phyloP scores from a whole-genome alignment of 2,113 vertebrate genomes.

The Raphicerus campestris region DNA sequence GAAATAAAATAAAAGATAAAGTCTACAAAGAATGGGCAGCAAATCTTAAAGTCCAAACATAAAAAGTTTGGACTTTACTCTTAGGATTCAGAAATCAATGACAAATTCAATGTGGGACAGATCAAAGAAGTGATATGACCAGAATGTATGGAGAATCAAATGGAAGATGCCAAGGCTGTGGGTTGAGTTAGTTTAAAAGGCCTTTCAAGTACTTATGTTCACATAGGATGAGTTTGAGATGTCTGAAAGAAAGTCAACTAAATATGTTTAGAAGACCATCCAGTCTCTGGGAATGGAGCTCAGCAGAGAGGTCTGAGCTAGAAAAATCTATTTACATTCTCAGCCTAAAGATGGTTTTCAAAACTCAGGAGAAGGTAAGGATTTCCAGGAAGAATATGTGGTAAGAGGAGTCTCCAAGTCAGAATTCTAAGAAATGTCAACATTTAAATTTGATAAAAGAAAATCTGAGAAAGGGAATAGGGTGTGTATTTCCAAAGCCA shows the following conservation, averaged over 20 bases:
- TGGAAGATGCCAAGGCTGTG: not conserved
- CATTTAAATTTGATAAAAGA: not conserved
- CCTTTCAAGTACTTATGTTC: not conserved
- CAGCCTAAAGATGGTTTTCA: not conserved
- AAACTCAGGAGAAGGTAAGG: not conserved
- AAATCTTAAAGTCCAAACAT: not conserved
- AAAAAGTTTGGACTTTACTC: not conserved
- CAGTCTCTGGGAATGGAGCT: not conserved
- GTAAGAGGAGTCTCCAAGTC: not conserved
- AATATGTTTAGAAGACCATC: not conserved
- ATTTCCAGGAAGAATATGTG: not conserved
- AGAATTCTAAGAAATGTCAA: not conserved
- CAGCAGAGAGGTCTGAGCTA: not conserved
- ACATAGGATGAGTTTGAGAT: not conserved
- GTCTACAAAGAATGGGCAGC: not conserved
- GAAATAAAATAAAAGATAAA: not conserved
- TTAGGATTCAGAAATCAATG: not conserved
- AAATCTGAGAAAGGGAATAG: not conserved
- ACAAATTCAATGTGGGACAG: not conserved
- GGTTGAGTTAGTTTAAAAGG: not conserved
- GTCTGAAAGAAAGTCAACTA: not conserved
- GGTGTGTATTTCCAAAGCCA: not conserved
- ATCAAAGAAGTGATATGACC: not conserved
- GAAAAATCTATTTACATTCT: not conserved
- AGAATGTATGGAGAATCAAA: not conserved